A percentile compares a stretch with the other conserved stretches of the same genome.
phyloP scores from a whole-genome alignment of 1,140 invertebrate genomes.

The Doryteuthis pealeii region DNA sequence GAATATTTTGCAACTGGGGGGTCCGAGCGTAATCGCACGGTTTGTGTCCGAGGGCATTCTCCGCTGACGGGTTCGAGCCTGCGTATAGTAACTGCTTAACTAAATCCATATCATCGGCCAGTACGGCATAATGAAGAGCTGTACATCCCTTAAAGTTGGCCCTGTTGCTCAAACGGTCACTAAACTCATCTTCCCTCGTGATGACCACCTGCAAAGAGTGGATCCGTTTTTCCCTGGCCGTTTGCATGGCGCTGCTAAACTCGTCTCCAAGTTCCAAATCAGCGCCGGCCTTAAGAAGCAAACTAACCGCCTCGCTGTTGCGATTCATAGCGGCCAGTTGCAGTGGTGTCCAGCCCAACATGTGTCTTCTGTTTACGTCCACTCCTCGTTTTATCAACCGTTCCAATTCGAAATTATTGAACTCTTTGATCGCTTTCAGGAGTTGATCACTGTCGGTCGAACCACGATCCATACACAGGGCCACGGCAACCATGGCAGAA shows the following conservation, averaged over 20 bases:
- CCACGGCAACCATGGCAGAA: neutral
- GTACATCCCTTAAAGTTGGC: constrained; percentile 82
- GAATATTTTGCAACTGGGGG: constrained; percentile 62
- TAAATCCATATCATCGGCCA: constrained; percentile 71
- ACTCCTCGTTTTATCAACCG: constrained; percentile 43
- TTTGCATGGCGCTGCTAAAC: constrained; percentile 72
- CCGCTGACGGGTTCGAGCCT: constrained; percentile 63
- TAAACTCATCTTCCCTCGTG: constrained; percentile 79
- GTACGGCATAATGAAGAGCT: constrained; percentile 84
- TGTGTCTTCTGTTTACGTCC: constrained; percentile 52
- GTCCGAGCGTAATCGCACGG: constrained; percentile 73
- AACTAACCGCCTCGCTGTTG: constrained; percentile 66
- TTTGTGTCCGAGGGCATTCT: constrained; percentile 77
- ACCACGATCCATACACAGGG: neutral
- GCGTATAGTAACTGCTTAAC: constrained; percentile 59
- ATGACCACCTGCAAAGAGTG: constrained; percentile 70
- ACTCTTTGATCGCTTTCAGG: neutral
- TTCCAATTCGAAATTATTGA: neutral
- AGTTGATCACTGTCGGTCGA: neutral
- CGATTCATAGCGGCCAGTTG: constrained; percentile 82
- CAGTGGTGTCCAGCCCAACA: constrained; percentile 81
- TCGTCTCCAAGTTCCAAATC: constrained; percentile 79
- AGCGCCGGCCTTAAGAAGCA: constrained; percentile 75
- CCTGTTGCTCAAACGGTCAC: constrained; percentile 71
- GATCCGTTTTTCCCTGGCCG: constrained; percentile 50